phyloP scores from a whole-genome alignment of 2,888 invertebrate genomes.

The Cephus rjabovi region DNA sequence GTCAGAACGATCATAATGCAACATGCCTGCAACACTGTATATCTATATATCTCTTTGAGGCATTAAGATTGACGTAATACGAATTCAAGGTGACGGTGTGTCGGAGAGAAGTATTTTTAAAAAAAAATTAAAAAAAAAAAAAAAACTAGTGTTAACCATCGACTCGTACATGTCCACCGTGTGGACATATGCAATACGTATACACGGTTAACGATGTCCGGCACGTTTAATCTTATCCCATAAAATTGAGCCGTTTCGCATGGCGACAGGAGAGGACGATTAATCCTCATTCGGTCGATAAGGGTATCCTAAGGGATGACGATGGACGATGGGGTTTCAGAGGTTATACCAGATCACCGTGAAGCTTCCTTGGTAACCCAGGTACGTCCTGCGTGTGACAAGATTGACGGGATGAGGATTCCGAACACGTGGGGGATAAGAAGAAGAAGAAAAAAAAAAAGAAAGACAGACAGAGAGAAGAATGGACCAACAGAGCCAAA shows the following conservation, averaged over 20 bases:
- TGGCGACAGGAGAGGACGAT: constrained; percentile 29
- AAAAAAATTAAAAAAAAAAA: no score
- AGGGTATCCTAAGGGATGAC: neutral
- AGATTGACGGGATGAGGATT: constrained; percentile 13
- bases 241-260: constrained; percentile 28
- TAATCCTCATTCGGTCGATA: constrained; percentile 36
- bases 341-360: neutral
- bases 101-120: no score
- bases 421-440: neutral
- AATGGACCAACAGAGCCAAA: neutral
- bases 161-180: no score
- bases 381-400: constrained; percentile 17
- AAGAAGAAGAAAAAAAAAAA: constrained; percentile 2
- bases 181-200: no score
- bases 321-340: neutral
- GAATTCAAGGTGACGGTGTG: neutral
- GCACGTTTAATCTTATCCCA: constrained; percentile 4
- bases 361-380: neutral
- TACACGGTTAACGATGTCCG: no score
- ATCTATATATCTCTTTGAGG: neutral
- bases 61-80: neutral
- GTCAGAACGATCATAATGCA: neutral
- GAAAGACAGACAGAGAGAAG: constrained; percentile 8
- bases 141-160: neutral
- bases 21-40: neutral